Percentiles rank a stretch among this genome's conserved stretches.
Evolutionary conservation across 2,888 invertebrate genomes (phyloP).

Genomic region (Gandaritis pyraliata): DNA sequence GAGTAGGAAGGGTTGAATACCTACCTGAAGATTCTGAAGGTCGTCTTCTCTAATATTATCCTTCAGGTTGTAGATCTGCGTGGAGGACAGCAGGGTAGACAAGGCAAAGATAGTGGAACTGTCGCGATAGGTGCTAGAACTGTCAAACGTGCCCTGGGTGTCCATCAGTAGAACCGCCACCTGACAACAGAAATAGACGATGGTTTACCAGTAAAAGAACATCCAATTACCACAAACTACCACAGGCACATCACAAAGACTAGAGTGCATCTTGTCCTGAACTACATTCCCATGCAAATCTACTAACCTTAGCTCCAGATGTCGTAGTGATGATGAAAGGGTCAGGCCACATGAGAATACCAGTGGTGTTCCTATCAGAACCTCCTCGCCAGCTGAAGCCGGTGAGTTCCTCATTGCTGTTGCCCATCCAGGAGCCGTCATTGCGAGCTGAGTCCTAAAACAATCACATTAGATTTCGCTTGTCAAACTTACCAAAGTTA

Average conservation of each 20-base stretch:
- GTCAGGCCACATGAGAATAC: conserved; percentile 95
- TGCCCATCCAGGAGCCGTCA: conserved; percentile 34
- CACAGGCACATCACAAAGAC: too few species aligned
- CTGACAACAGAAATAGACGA: conserved; percentile 51
- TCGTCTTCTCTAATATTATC: conserved; percentile 97
- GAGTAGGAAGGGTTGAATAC: too few species aligned
- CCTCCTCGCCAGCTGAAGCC: conserved; percentile 97
- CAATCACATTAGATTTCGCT: too few species aligned
- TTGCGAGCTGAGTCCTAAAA: conserved; percentile 54
- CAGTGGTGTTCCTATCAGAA: conserved; percentile 94
- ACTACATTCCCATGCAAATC: background rate
- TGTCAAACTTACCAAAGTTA: too few species aligned
- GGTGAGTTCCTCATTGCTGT: background rate
- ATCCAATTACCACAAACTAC: too few species aligned
- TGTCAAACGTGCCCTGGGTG: conserved; percentile 97
- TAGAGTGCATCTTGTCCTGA: too few species aligned
- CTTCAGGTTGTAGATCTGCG: conserved; percentile 91
- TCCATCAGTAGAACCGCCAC: conserved; percentile 92
- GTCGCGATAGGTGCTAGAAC: conserved; percentile 95
- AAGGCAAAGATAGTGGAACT: conserved; percentile 88
- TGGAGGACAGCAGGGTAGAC: conserved; percentile 96
- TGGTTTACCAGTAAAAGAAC: too few species aligned
- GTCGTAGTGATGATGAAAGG: conserved; percentile 89
- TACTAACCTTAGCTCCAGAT: conserved; percentile 25
- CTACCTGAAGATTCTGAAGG: conserved; percentile 91